Evolutionary conservation across 2,113 vertebrate species (phyloP).

Genomic region (Chloroceryle aenea): DNA sequence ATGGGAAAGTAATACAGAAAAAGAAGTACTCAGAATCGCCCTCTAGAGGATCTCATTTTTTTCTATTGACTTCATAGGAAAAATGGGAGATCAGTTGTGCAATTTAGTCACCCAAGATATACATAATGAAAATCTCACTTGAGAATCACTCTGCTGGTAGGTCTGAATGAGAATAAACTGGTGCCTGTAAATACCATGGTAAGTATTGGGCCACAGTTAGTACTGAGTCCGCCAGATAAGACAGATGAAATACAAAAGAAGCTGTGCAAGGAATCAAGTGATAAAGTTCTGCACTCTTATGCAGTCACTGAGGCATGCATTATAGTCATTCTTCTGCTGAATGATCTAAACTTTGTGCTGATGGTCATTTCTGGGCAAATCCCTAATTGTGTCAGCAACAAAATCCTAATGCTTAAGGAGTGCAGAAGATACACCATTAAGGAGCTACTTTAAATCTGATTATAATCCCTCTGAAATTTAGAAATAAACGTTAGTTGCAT

Average conservation of each 20-base stretch:
- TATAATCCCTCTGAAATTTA: neutral
- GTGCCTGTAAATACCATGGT: neutral
- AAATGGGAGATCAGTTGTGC: neutral
- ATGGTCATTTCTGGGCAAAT: neutral
- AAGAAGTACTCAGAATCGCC: neutral
- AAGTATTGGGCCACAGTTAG: neutral
- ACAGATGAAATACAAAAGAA: neutral
- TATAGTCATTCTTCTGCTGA: neutral
- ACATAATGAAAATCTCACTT: neutral
- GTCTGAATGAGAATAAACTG: neutral
- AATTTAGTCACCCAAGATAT: neutral
- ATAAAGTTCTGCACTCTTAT: neutral
- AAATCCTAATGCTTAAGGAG: neutral
- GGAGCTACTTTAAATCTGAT: neutral
- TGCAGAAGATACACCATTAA: neutral
- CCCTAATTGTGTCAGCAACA: neutral
- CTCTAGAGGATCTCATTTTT: neutral
- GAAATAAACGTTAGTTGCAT: neutral
- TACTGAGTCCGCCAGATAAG: neutral
- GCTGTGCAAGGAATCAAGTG: neutral
- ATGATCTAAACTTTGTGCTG: neutral
- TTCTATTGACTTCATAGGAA: neutral
- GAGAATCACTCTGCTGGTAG: neutral
- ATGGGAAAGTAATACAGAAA: neutral
- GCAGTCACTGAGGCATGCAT: rapidly evolving